phyloP scores from a whole-genome alignment of 2,797 vertebrate genomes.

The Xenopus petersii region DNA sequence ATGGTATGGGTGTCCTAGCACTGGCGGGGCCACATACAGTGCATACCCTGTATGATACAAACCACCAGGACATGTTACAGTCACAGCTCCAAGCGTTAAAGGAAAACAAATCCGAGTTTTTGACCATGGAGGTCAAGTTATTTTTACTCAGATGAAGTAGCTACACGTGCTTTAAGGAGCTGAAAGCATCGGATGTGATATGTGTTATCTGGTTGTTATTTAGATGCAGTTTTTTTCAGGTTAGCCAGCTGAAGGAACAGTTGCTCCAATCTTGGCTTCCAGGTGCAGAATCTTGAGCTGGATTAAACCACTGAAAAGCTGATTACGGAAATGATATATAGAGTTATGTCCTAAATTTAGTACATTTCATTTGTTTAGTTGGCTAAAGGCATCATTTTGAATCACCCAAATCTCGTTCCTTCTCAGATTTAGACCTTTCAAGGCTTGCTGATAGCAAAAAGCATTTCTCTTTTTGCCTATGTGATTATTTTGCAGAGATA shows the following conservation, averaged over 20 bases:
- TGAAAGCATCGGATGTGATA: constrained; percentile 52
- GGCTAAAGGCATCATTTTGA: constrained; percentile 56
- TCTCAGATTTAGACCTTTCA: constrained; percentile 56
- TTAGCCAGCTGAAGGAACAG: constrained; percentile 54
- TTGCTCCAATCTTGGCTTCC: constrained; percentile 54
- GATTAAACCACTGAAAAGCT: constrained; percentile 58
- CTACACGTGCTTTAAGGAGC: constrained; percentile 50
- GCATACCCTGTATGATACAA: constrained; percentile 32
- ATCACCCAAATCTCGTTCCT: constrained; percentile 63
- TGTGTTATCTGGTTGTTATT: constrained; percentile 60
- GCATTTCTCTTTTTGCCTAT: constrained; percentile 61
- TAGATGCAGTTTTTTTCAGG: constrained; percentile 57
- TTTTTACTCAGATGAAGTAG: constrained; percentile 60
- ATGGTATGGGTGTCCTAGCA: too few species aligned
- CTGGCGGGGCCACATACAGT: constrained; percentile 24
- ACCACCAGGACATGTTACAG: constrained; percentile 54
- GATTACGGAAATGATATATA: constrained; percentile 62
- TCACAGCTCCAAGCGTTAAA: constrained; percentile 57
- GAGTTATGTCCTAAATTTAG: constrained; percentile 65
- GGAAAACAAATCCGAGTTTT: constrained; percentile 44
- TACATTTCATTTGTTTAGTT: constrained; percentile 52
- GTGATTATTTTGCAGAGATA: constrained; percentile 59
- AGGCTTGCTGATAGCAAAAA: constrained; percentile 53
- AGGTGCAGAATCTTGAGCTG: constrained; percentile 60
- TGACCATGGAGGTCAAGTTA: constrained; percentile 53